Conservation (phyloP, 2,113 vertebrate species). For the Epinephelus moara region DNA sequence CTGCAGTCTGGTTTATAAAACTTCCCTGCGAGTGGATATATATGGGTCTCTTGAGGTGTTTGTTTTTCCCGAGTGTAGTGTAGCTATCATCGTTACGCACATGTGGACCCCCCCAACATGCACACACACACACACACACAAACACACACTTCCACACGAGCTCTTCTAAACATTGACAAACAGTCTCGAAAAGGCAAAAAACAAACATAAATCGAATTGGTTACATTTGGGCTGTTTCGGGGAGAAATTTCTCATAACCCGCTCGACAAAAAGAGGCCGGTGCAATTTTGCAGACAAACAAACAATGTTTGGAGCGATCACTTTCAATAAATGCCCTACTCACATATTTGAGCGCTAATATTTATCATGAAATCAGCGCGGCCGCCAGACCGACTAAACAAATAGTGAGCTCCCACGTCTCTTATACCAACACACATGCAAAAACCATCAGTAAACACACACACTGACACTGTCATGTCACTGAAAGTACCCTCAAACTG, state of each 20-base stretch:
- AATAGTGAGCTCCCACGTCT: slow-evolving; percentile 64
- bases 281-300: slow-evolving; percentile 72
- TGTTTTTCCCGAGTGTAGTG: slow-evolving; percentile 89
- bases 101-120: slow-evolving; percentile 56
- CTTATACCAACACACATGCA: slow-evolving; percentile 68
- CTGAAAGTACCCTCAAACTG: slow-evolving; percentile 33
- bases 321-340: slow-evolving; percentile 76
- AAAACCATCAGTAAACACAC: slow-evolving; percentile 63
- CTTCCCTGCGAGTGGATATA: slow-evolving; percentile 91
- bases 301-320: slow-evolving; percentile 74
- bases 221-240: slow-evolving; percentile 69
- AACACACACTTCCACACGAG: slow-evolving; percentile 34
- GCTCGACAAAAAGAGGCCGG: slow-evolving; percentile 51
- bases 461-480: slow-evolving; percentile 10
- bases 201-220: slow-evolving; percentile 73
- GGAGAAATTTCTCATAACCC: slow-evolving; percentile 71
- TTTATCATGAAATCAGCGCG: slow-evolving; percentile 75
- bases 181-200: slow-evolving; percentile 71
- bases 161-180: slow-evolving; percentile 73
- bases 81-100: slow-evolving; percentile 83
- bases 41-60: slow-evolving; percentile 90
- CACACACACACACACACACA: slow-evolving; percentile 30
- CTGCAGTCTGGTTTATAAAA: slow-evolving; percentile 89
- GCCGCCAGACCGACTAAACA: slow-evolving; percentile 74
- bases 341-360: slow-evolving; percentile 80